Evolutionary conservation across 1,140 invertebrate genomes (phyloP), one percentile per base, ranked within the genome.

Genomic region (Atopsyche davidsoni): DNA sequence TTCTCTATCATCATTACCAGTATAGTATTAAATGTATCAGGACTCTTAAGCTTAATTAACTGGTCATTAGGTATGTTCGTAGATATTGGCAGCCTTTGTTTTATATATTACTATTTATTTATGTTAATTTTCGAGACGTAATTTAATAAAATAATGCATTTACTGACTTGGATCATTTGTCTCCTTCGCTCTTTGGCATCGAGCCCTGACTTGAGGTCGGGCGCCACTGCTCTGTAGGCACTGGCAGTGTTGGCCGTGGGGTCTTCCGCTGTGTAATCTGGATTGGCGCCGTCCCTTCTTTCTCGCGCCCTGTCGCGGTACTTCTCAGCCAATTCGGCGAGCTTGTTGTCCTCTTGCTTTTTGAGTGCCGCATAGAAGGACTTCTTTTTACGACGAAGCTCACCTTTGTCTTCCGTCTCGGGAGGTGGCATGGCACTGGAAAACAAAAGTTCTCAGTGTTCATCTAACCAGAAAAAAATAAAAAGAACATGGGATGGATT

Each of bases 171-270:
- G 66, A 99, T 99, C 75, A 96, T 85, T 65, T 97, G 91, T 24
- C 92, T 80, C 31, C 96, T 77, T 35, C 93, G 77, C 71, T 98
- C 94, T n/a, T 95, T 95, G 22, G 92, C 92, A 76, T 97, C 94
- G 63, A 93, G 79, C 39, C 88, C 87, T 28, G 90, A 91, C 66
- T 96, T 96, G 6, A 92, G 65, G 74, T 97, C 94, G 1, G 94
- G 94, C 1, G 93, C 95, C 1, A 98, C 94, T 23, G 96, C 94
- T 62, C 70, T 75, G 63, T 97, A 98, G 0, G 87, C 89, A 68
- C 92, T 92, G 32, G 85, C 89, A 0, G 92, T 88, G 28, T 85
- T 89, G 19, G 84, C 85, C 53, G 90, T 83, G 1, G 89, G 85
- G 68, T 95, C 92, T 56, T 89, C 83, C 10, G 82, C 79, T 35